These are phyloP conservation scores for Archips crataeganus DNA, from an alignment of 2,888 invertebrate genomes.

Conservation along the genomic window DNA sequence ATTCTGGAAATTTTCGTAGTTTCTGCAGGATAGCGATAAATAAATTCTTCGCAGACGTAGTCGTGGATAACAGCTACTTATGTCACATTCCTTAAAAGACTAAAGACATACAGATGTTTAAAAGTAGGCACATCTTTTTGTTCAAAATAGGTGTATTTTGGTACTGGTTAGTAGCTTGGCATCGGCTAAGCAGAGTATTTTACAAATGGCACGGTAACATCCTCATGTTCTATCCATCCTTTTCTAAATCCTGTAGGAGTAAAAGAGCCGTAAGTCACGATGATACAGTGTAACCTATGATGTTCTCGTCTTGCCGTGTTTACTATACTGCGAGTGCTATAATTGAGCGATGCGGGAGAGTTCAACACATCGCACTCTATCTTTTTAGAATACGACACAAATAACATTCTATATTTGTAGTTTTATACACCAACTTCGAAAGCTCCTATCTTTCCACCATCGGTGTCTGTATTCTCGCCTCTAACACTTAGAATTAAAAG, in stretches of 20 bases:
- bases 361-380: slow-evolving; percentile 85
- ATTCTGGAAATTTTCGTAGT: too few relatives aligned
- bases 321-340: slow-evolving; percentile 80
- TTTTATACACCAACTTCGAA: slow-evolving; percentile 79
- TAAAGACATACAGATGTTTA: not conserved
- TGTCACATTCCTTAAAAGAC: not conserved
- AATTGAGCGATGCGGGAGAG: slow-evolving; percentile 86
- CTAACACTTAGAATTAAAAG: slow-evolving; percentile 55
- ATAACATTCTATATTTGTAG: slow-evolving; percentile 85
- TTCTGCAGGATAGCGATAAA: too few relatives aligned
- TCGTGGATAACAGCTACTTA: not conserved
- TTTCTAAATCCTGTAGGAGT: slow-evolving; percentile 53
- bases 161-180: not conserved
- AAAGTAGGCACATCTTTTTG: slow-evolving; percentile 10
- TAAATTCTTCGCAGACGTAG: too few relatives aligned
- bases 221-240: slow-evolving; percentile 57
- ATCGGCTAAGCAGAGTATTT: slow-evolving; percentile 50
- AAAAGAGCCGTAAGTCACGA: slow-evolving; percentile 64
- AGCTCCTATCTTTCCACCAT: slow-evolving; percentile 63
- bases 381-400: slow-evolving; percentile 86
- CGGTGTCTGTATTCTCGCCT: slow-evolving; percentile 56
- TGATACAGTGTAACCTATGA: slow-evolving; percentile 56
- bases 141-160: slow-evolving; percentile 12
- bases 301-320: slow-evolving; percentile 69
- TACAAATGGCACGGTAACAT: slow-evolving; percentile 70